Evolutionary conservation across 2,888 invertebrate species (phyloP), one percentile per base, ranked within the genome.

Genomic region (Coelopa pilipes): DNA sequence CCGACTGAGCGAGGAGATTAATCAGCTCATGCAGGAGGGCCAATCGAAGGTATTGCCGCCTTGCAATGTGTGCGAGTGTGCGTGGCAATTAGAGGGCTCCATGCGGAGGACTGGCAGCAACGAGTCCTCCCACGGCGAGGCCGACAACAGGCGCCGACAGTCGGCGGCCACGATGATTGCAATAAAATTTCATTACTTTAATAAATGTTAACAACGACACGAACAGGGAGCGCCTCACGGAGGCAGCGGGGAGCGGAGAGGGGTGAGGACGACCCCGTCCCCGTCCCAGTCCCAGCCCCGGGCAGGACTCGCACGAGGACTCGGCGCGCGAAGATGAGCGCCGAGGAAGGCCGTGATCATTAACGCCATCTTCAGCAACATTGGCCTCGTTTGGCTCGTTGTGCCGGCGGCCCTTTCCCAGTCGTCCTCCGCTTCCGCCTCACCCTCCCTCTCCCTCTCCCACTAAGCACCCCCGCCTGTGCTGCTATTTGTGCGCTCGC

Each of bases 181-280:
- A 57, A 59, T 69, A 69, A 57, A 57, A 69, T 69, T 46, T 46
- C 34, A 69, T 57, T 57, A 45, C 69, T 69, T 57, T 55, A 69
- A 57, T 69, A 69, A 19, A 69, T 57, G 57, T 24, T 57, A 57
- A 55, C 69, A 69, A 57, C 21, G 21, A 59, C 21, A 24, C 17
- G 24, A 19, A 59, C 19, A 59, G 1, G 57, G 17, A 55, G 19
- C 55, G 19, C 17, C 55, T 19, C 57, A 17, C 24, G 57, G 57
- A 59, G 57, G 12, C 57, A 17, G 24, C 34, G 34, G 7, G 4
- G 34, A 34, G 34, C 34, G 34, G 34, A n/a, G 34, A 34, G 34
- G 34, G 7, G 34, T 2, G 34, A 7, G 7, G 34, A 34, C 2
- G 34, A 34, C 34, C 34, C 34, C 34, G 4, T 34, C 34, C 34